phyloP scores from a whole-genome alignment of 2,888 invertebrate genomes.

The Sussaba pulchella region DNA sequence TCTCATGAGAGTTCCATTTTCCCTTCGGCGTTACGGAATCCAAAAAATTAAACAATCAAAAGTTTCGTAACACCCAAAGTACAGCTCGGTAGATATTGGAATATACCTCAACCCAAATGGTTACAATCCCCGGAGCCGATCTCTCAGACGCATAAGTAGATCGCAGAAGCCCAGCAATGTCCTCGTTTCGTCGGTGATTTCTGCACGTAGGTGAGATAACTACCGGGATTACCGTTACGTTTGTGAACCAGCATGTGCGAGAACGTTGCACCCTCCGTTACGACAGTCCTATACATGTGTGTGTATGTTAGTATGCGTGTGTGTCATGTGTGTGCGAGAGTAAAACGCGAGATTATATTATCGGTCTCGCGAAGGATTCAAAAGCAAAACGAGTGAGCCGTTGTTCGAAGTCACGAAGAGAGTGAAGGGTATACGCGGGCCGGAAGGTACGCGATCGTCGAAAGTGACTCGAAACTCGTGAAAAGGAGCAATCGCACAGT shows the following conservation, averaged over 20 bases:
- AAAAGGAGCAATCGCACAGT: conserved; percentile 39
- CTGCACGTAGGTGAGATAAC: conserved; percentile 39
- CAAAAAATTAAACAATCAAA: background rate
- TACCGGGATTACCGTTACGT: conserved; percentile 42
- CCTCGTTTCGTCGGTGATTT: conserved; percentile 25
- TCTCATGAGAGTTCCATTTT: no score
- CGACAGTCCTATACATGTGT: no score
- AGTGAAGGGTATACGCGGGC: background rate
- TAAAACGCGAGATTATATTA: conserved; percentile 21
- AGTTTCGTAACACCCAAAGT: background rate
- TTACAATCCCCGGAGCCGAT: conserved; percentile 15
- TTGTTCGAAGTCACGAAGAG: conserved; percentile 22
- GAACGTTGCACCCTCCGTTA: conserved; percentile 2
- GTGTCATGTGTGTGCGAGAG: background rate
- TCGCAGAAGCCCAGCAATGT: conserved; percentile 12
- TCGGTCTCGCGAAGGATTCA: background rate
- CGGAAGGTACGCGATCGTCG: background rate
- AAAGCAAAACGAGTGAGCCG: background rate
- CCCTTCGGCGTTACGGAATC: no score
- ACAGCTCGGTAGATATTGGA: background rate
- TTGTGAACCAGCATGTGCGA: conserved; percentile 18
- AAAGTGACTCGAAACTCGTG: conserved; percentile 32
- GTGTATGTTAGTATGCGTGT: background rate
- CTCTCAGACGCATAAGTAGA: conserved; percentile 27
- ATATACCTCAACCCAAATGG: background rate